Percentiles rank a stretch among this genome's conserved stretches.
Evolutionary conservation across 2,797 vertebrate species (phyloP).

Genomic region (Amazona finschi): DNA sequence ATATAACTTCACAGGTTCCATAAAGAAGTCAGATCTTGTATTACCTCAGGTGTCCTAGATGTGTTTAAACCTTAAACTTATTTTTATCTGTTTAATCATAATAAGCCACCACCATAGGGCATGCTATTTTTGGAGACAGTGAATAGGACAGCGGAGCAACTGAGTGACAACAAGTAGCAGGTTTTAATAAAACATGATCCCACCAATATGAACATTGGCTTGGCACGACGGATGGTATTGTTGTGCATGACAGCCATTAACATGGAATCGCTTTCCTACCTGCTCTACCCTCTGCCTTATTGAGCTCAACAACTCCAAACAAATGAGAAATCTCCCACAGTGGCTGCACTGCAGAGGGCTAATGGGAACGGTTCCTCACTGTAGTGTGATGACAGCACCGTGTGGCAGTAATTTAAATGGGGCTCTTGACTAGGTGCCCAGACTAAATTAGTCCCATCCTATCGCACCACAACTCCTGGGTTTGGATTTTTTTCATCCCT

Average conservation of each 20-base stretch:
- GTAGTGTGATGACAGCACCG: background rate
- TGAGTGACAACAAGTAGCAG: slow-evolving; percentile 72
- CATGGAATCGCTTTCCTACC: slow-evolving; percentile 60
- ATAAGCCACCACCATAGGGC: slow-evolving; percentile 65
- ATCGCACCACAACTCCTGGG: background rate
- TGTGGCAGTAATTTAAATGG: background rate
- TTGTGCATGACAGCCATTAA: slow-evolving; percentile 36
- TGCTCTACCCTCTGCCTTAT: slow-evolving; percentile 49
- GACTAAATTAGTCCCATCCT: slow-evolving; percentile 32
- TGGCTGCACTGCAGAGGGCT: background rate
- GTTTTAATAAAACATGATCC: slow-evolving; percentile 77
- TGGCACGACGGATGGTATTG: background rate
- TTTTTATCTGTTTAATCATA: slow-evolving; percentile 79
- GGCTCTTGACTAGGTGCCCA: slow-evolving; percentile 22
- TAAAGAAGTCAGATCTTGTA: slow-evolving; percentile 64
- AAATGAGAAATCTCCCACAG: background rate
- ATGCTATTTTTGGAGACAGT: slow-evolving; percentile 75
- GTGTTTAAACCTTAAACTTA: slow-evolving; percentile 71
- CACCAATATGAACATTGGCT: slow-evolving; percentile 11
- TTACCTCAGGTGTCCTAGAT: slow-evolving; percentile 72
- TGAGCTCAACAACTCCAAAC: slow-evolving; percentile 25
- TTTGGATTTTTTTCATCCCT: background rate
- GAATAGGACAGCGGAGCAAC: slow-evolving; percentile 58
- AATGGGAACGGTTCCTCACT: background rate
- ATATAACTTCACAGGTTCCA: slow-evolving; percentile 78